These are phyloP conservation scores for Hystrix cristata DNA, from an alignment of 2,113 vertebrate genomes.

Conservation along the genomic window DNA sequence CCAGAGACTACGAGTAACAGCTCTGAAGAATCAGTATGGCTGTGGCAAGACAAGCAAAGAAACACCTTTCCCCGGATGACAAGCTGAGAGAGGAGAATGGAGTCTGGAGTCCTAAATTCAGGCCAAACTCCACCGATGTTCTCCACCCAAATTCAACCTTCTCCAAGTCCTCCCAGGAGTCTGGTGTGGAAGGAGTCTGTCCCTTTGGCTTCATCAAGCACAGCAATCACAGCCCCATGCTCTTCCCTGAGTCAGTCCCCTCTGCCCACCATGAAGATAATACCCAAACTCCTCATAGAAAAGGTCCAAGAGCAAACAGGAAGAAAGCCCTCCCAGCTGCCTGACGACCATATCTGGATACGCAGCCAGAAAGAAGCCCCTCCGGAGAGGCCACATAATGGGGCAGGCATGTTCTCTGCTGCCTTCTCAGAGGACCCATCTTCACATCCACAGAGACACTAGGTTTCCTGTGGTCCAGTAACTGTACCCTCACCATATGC, in stretches of 20 bases:
- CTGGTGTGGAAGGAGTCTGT: not conserved
- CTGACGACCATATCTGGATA: not conserved
- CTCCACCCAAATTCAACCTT: slow-evolving; percentile 72
- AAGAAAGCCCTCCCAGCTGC: not conserved
- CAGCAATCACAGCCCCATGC: not conserved
- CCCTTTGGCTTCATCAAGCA: not conserved
- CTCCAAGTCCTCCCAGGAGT: slow-evolving; percentile 55
- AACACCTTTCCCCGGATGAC: slow-evolving; percentile 66
- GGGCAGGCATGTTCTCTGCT: not conserved
- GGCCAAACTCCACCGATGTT: slow-evolving; percentile 69
- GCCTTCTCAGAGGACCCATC: not conserved
- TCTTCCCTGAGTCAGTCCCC: not conserved
- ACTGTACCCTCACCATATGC: not conserved
- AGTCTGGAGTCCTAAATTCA: slow-evolving; percentile 56
- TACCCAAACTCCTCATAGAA: not conserved
- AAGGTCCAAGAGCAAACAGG: not conserved
- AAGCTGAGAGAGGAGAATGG: slow-evolving; percentile 8
- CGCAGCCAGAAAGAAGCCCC: not conserved
- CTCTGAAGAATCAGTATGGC: slow-evolving; percentile 38
- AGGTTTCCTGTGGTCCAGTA: not conserved
- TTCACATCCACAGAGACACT: not conserved
- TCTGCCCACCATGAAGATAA: not conserved
- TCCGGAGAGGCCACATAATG: rapidly evolving
- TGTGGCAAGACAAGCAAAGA: slow-evolving; percentile 43
- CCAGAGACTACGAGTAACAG: slow-evolving; percentile 34